Evolutionary conservation across 2,888 invertebrate species (phyloP), one percentile per base, ranked within the genome.

Genomic region (Pseudococcus longispinus): DNA sequence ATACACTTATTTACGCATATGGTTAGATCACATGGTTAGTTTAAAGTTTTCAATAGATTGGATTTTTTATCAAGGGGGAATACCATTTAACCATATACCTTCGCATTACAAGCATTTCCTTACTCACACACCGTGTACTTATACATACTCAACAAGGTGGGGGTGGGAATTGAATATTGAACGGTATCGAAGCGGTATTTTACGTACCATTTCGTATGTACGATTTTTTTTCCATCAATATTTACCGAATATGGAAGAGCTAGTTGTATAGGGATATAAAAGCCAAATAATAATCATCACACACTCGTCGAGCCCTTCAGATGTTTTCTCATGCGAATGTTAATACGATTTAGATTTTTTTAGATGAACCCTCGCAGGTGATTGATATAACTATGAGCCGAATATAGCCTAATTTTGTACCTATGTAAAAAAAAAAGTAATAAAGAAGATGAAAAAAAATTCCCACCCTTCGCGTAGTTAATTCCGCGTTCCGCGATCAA

Each of bases 281-380:
- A 70, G 70, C 70, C 26, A 70, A 70, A 70, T 70, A 60, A 46
- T 46, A 51, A 51, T 51, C 51, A 51, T 70, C 70, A 70, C 11
- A 51, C 51, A 51, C 51, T 51, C 65, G 13, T 65, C 65, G 11
- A 65, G 65, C 74, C 74, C 74, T 26, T 74, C 32, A 37, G 32
- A n/a, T 29, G 74, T 74, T 74, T 74, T 74, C 74, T 74, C 74
- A 74, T 74, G 74, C 74, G 74, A 74, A 74, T 32, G 74, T 26
- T 32, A 74, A 74, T 74, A 32, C 74, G 74, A 74, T 51, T 51
- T 51, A 51, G 51, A 51, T 51, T 51, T 51, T n/a, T 37, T 51
- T 51, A 51, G 51, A 26, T 70, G 29, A 70, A 70, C 70, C 70
- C 70, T 26, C 70, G 70, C 70, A 70, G 70, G 70, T 70, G 70